Evolutionary conservation across 2,797 vertebrate genomes (phyloP), one percentile per base, ranked within the genome.

Genomic region (Columba guinea): DNA sequence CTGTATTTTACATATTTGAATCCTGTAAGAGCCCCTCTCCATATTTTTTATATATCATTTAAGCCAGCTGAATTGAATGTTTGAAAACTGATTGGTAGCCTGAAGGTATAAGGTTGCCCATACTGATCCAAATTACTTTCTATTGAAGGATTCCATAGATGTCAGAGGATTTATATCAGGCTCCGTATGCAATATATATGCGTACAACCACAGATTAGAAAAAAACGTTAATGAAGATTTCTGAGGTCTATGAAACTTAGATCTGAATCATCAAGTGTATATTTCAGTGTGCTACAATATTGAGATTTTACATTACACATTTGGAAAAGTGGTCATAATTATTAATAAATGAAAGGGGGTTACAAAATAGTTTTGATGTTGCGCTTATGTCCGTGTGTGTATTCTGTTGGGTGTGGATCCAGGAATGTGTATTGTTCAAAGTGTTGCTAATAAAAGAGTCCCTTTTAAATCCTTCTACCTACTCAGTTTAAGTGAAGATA

Each of bases 1-100:
- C 52, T 70, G 35, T 76, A 32, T 81, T 95, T 92, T 87, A 86
- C 75, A 53, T 94, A 88, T 74, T 89, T 90, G 73, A 95, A 89
- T 84, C 55, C 18, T 67, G 27, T 85, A 79, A 27, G 65, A 85
- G 5, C 35, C 16, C 27, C 26, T 88, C 67, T 75, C 74, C 23
- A 6, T 56, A 56, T 34, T 93, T 70, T 90, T 93, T 60, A 20
- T 64, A 3, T 81, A 62, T 85, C 7, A 2, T 79, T 91, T 69
- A 79, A 22, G 21, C 56, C 77, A 91, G 46, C 49, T 91, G 77
- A 91, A 87, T 91, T 76, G 79, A 93, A 79, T 70, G 70, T 63
- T 82, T 3, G 0, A 34, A 86, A 90, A 80, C 56, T 91, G 94
- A 87, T 96, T 79, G 88, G 56, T 92, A 90, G 89, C 94, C 88